Base-by-base conservation (phyloP, 1,140 invertebrate species). In the Parapsyche elsis region DNA sequence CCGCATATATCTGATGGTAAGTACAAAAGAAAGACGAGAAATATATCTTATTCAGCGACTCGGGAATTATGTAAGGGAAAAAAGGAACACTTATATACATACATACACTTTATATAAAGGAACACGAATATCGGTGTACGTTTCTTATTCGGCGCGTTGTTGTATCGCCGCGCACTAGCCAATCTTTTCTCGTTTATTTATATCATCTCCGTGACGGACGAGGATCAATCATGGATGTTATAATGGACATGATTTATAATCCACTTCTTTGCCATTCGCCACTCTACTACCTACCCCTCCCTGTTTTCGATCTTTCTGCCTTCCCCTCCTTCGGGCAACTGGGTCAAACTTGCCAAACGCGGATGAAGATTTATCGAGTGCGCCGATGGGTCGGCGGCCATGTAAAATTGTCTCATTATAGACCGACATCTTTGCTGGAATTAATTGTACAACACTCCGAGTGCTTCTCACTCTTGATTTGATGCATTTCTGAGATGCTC, bases 131-230 rank as follows among this genome's bases (percentile, higher is more conserved):
- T 38, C 30, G 30, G 30, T 38, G 30, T 38, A 38, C 30, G 30
- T 38, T 38, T 38, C 57, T 7, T 61, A 61, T 61, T 61, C 57
- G 57, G 57, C n/a, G 57, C 21, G 1, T 53, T 16, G 64, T 67
- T 67, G 64, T 67, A 67, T 67, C 64, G 64, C 23, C 21, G 24
- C 23, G 64, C 23, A 30, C 24, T 30, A 30, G 64, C 64, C 64
- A 67, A 67, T 67, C 64, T 67, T 67, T 67, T 67, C 64, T 67
- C 64, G 64, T 67, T 67, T 67, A 67, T 67, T 67, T 67, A 67
- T 67, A 67, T 67, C 64, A 67, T 67, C 64, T 21, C 64, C 21
- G 64, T 67, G 64, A 67, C 64, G 64, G 64, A 23, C 64, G 64
- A 67, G 64, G 64, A 67, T 67, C 64, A 67, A 67, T 67, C 64